These are phyloP conservation scores for Herminia tarsipennalis DNA, from an alignment of 2,888 invertebrate genomes.

Conservation along the genomic window DNA sequence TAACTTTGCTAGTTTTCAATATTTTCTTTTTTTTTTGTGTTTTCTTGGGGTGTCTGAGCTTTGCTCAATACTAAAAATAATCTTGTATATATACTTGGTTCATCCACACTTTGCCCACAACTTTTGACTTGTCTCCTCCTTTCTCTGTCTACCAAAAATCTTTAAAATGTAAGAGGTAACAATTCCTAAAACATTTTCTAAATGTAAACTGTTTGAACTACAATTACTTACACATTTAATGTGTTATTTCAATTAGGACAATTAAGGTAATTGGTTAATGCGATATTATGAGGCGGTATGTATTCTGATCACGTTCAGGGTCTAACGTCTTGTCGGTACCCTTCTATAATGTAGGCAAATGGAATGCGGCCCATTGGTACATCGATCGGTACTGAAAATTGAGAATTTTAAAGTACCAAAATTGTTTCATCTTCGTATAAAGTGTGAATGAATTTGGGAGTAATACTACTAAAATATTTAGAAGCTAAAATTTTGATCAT, in stretches of 20 bases:
- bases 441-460: too few relatives aligned
- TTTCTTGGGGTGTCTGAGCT: too few relatives aligned
- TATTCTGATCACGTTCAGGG: slow-evolving; percentile 45
- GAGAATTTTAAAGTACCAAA: slow-evolving; percentile 12
- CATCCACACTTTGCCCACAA: too few relatives aligned
- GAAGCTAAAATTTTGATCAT: too few relatives aligned
- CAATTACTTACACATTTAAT: slow-evolving; percentile 38
- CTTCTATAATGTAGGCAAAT: slow-evolving; percentile 25
- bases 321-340: slow-evolving; percentile 21
- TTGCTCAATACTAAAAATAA: too few relatives aligned
- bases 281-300: slow-evolving; percentile 25
- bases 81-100: too few relatives aligned
- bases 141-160: too few relatives aligned
- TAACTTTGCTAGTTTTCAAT: too few relatives aligned
- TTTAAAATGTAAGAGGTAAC: too few relatives aligned
- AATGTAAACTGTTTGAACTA: slow-evolving; percentile 21
- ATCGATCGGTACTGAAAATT: slow-evolving; percentile 16
- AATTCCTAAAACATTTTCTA: neutral
- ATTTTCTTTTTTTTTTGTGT: too few relatives aligned
- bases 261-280: slow-evolving; percentile 43
- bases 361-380: slow-evolving; percentile 15
- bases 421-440: slow-evolving; percentile 6
- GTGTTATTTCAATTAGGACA: slow-evolving; percentile 37
- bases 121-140: too few relatives aligned
- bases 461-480: too few relatives aligned